A percentile compares a stretch with the other conserved stretches of the same genome.
These are phyloP conservation scores for Liasis olivaceus DNA, from an alignment of 2,797 vertebrate genomes.

Conservation along the genomic window DNA sequence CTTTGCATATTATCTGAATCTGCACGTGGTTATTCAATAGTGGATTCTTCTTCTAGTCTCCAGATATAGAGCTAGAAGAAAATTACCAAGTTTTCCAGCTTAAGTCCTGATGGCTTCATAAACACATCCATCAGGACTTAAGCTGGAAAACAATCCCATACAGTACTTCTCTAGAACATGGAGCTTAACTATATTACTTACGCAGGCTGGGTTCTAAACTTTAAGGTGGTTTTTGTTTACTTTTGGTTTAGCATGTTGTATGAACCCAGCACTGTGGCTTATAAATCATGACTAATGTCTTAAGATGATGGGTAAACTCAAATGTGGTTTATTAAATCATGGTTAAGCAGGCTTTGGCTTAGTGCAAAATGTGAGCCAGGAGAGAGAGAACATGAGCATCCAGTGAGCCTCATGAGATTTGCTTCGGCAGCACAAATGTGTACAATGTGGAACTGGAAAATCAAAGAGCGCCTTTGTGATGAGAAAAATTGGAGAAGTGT, in stretches of 20 bases:
- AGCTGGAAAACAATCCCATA: no score
- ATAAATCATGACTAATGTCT: background rate
- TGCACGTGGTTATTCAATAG: background rate
- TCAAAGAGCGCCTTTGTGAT: background rate
- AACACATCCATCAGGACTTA: background rate
- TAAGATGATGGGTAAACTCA: background rate
- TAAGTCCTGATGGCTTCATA: background rate
- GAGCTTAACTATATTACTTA: background rate
- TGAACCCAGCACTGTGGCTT: background rate
- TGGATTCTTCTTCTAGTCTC: background rate
- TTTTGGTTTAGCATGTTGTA: background rate
- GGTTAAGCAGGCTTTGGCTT: background rate
- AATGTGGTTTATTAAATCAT: background rate
- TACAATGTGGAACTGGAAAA: background rate
- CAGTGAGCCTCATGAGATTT: background rate
- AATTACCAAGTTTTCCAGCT: background rate
- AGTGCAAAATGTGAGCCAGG: background rate
- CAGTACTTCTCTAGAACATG: no score
- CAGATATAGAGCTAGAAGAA: background rate
- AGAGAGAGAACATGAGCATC: background rate
- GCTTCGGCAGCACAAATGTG: background rate
- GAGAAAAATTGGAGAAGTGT: background rate
- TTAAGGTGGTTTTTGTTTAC: background rate
- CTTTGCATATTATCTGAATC: background rate
- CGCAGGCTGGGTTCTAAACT: background rate